Evolutionary conservation across 2,113 vertebrate species (phyloP).

Genomic region (Riparia riparia): DNA sequence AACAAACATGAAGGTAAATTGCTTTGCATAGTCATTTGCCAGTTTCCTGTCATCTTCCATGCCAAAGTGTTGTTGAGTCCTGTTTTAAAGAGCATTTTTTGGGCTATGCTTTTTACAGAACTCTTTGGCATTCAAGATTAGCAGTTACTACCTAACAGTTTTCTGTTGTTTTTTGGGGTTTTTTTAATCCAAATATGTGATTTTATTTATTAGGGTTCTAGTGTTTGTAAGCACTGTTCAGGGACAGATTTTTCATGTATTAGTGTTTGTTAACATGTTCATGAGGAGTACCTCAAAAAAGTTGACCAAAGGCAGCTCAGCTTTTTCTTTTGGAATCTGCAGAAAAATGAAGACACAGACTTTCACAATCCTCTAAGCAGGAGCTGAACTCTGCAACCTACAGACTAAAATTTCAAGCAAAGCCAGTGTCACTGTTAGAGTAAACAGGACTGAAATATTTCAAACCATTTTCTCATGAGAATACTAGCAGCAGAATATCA

Average conservation of each 20-base stretch:
- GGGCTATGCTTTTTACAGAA: not conserved
- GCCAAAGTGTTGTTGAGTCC: not conserved
- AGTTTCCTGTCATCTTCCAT: not conserved
- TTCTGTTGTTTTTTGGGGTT: fast-evolving
- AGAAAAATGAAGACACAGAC: not conserved
- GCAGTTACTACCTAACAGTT: not conserved
- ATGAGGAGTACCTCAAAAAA: not conserved
- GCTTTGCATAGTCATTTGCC: fast-evolving
- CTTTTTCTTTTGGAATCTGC: not conserved
- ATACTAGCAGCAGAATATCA: not conserved
- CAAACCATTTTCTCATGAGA: not conserved
- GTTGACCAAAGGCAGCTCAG: not conserved
- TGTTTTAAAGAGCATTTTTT: not conserved
- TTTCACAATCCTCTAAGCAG: slow-evolving; percentile 23
- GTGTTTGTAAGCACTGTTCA: not conserved
- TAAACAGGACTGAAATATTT: not conserved
- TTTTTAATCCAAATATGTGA: not conserved
- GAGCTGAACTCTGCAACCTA: not conserved
- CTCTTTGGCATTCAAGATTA: not conserved
- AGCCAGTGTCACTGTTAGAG: not conserved
- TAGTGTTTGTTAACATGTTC: not conserved
- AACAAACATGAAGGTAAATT: not conserved
- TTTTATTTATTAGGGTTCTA: not conserved
- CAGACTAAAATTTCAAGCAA: not conserved
- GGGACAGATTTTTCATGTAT: not conserved